phyloP scores from a whole-genome alignment of 2,113 vertebrate genomes.

The Dendropsophus ebraccatus region DNA sequence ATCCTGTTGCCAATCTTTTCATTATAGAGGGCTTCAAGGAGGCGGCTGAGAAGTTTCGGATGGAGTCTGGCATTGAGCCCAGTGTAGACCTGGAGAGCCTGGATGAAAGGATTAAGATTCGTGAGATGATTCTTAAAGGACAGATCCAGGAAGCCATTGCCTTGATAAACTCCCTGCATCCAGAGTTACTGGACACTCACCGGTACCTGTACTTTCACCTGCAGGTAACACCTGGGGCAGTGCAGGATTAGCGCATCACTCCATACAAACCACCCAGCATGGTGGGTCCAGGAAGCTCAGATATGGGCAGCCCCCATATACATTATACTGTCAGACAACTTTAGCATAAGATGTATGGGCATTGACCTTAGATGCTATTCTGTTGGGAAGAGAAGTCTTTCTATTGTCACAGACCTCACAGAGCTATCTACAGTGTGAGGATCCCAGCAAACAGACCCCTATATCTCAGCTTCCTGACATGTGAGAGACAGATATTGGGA shows the following conservation, averaged over 20 bases:
- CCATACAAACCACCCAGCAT: too few relatives aligned
- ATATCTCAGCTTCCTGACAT: background rate
- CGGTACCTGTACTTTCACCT: slow-evolving; percentile 98
- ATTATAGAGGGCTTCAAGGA: slow-evolving; percentile 95
- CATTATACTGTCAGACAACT: too few relatives aligned
- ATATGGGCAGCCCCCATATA: too few relatives aligned
- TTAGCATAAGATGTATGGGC: too few relatives aligned
- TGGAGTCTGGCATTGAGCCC: slow-evolving; percentile 98
- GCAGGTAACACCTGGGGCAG: slow-evolving; percentile 77
- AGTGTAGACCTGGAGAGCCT: slow-evolving; percentile 94
- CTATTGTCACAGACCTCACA: too few relatives aligned
- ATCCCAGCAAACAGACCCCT: background rate
- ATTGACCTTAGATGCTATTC: too few relatives aligned
- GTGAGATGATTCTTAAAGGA: slow-evolving; percentile 96
- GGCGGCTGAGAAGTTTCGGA: slow-evolving; percentile 95
- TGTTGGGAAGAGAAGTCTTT: too few relatives aligned
- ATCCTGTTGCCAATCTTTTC: slow-evolving; percentile 7
- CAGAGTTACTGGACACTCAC: slow-evolving; percentile 94
- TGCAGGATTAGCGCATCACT: background rate
- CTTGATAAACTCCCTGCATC: slow-evolving; percentile 95
- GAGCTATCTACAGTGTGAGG: too few relatives aligned
- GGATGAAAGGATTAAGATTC: slow-evolving; percentile 96
- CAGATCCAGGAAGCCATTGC: slow-evolving; percentile 97
- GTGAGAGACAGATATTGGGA: background rate
- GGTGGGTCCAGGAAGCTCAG: background rate